Percentiles rank a stretch among this genome's conserved stretches.
These are phyloP conservation scores for Chinchilla lanigera DNA, from an alignment of 2,113 vertebrate species.

Conservation along the genomic window DNA sequence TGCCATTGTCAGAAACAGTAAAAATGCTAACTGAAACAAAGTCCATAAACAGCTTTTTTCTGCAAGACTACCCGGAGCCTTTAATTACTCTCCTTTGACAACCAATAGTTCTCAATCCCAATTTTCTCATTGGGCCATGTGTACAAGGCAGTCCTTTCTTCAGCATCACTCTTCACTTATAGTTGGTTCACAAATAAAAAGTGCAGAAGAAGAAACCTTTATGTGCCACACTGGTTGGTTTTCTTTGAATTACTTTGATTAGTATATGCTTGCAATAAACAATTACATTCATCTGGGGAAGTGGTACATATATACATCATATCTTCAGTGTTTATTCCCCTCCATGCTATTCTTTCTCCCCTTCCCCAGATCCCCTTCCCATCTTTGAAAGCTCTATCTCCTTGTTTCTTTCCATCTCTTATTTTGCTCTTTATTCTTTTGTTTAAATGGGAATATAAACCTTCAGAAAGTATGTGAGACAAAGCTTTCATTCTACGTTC, in stretches of 20 bases:
- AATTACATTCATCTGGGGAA: background rate
- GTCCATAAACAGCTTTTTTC: background rate
- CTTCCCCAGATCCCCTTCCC: background rate
- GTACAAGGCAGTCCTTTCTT: background rate
- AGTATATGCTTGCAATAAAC: background rate
- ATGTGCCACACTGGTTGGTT: background rate
- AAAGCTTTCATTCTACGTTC: background rate
- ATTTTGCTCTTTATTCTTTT: background rate
- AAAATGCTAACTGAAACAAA: constrained; percentile 34
- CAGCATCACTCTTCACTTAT: background rate
- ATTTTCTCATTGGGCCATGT: background rate
- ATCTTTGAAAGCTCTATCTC: background rate
- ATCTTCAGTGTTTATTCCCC: background rate
- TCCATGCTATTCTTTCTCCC: background rate
- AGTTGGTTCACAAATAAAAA: constrained; percentile 54
- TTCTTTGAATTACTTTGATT: background rate
- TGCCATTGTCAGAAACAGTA: background rate
- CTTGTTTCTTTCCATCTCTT: background rate
- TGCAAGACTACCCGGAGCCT: background rate
- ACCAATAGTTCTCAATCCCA: background rate
- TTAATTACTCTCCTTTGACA: background rate
- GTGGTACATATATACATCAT: background rate
- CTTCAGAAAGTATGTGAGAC: constrained; percentile 44
- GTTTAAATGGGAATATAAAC: constrained; percentile 40
- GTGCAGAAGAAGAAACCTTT: background rate